A percentile compares a stretch with the other conserved stretches of the same genome.
Conservation (phyloP, 2,797 vertebrate species). For the Odontamblyopus lacepedii region DNA sequence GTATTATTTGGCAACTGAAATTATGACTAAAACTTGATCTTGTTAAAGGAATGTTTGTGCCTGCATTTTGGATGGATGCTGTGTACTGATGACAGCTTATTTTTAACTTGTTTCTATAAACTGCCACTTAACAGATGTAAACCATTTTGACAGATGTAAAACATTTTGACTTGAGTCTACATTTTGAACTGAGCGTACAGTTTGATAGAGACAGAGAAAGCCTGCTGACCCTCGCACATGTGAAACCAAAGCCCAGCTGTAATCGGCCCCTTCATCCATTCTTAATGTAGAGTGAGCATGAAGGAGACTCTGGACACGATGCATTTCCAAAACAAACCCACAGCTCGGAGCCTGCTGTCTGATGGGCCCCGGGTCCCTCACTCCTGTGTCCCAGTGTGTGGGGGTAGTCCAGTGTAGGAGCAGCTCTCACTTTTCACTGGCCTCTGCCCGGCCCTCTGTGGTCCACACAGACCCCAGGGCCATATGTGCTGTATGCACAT, state of each 20-base stretch:
- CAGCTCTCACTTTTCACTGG: neutral
- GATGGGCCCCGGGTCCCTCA: neutral
- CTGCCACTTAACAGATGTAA: no score
- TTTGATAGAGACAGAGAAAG: neutral
- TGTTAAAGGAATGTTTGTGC: no score
- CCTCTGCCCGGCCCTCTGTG: neutral
- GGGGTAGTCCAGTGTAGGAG: neutral
- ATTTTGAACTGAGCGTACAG: neutral
- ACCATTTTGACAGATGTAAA: no score
- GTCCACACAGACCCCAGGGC: neutral
- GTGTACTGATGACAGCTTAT: no score
- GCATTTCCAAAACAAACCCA: constrained; percentile 8
- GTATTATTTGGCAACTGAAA: no score
- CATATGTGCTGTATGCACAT: neutral
- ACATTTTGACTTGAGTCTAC: neutral
- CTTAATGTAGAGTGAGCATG: constrained; percentile 47
- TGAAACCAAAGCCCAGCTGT: constrained; percentile 48
- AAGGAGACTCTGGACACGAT: neutral
- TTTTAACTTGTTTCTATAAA: no score
- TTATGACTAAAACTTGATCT: no score
- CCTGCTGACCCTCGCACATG: constrained; percentile 43
- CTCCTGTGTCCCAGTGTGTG: neutral
- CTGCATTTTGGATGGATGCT: no score
- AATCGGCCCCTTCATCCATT: constrained; percentile 56
- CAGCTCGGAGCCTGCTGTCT: neutral